Conservation (phyloP, 2,797 vertebrate genomes). For the Hylomyscus alleni region DNA sequence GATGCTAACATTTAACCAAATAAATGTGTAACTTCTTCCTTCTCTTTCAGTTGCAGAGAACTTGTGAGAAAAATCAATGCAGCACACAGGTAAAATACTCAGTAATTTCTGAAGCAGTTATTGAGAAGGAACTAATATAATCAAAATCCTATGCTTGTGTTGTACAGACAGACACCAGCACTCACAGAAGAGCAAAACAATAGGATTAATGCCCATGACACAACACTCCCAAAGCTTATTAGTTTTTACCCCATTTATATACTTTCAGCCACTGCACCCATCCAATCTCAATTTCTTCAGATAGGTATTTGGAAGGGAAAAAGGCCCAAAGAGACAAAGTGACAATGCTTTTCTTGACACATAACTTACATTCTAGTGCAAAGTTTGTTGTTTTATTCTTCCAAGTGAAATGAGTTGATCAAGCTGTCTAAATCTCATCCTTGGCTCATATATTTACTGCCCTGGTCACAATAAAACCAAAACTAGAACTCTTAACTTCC, state of each 20-base stretch:
- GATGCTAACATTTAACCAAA: constrained; percentile 34
- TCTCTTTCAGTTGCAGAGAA: neutral
- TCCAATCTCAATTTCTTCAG: neutral
- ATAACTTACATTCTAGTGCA: neutral
- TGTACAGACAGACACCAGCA: neutral
- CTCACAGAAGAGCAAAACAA: neutral
- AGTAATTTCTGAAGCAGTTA: neutral
- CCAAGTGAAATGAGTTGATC: neutral
- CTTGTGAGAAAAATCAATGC: constrained; percentile 55
- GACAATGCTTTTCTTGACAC: neutral
- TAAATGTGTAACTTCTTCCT: neutral
- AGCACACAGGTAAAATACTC: neutral
- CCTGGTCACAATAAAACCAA: neutral
- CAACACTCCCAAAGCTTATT: neutral
- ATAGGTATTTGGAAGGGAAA: neutral
- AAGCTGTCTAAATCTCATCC: neutral
- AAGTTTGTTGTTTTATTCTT: neutral
- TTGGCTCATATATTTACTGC: neutral
- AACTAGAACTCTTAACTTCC: neutral
- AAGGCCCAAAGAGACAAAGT: neutral
- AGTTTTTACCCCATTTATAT: neutral
- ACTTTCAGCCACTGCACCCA: neutral
- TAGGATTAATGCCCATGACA: accelerated
- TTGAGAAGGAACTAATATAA: neutral
- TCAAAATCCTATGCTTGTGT: neutral